Evolutionary conservation across 1,140 invertebrate species (phyloP), one percentile per base, ranked within the genome.

Genomic region (Oncopodura yosiiana): DNA sequence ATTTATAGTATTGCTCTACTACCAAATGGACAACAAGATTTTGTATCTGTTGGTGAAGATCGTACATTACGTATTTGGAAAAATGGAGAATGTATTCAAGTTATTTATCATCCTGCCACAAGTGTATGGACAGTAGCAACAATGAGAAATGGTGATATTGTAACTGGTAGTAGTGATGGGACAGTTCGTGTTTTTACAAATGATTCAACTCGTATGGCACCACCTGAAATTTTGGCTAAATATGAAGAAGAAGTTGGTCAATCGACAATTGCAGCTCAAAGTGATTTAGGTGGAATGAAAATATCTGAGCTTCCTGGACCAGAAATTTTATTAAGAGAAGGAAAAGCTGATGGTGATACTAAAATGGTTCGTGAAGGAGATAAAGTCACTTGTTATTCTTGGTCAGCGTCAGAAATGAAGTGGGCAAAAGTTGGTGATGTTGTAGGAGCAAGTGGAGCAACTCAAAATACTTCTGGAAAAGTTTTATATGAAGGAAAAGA

Each of bases 341-440:
- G 92, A 41, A 80, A 77, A 65, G 75, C 74, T 24, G 86, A 94
- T 54, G 92, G 91, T 0, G 86, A 93, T 69, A 88, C 83, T 1
- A 86, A 85, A 68, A 81, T 95, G 74, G 76, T 95, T 0, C 76
- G 82, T 6, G 80, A 86, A 61, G 82, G 80, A 8, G 75, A 76
- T 6, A 78, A 73, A 42, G 83, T 89, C 0, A 78, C 82, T 62
- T 85, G 82, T 43, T 89, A 89, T 65, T 79, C 74, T 18, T 94
- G 91, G 91, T 82, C 81, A 29, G 73, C 76, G 3, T 76, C 74
- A 4, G 75, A 81, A 38, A 66, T 74, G 19, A 75, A 80, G 36
- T 96, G 93, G 93, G 78, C 79, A 48, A 83, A 88, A 70, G 74
- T 95, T 41, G 93, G 93, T 2, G 88, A 94, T 68, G 88, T 95